Base-by-base conservation (phyloP, 1,140 invertebrate species). In the Apis laboriosa region DNA sequence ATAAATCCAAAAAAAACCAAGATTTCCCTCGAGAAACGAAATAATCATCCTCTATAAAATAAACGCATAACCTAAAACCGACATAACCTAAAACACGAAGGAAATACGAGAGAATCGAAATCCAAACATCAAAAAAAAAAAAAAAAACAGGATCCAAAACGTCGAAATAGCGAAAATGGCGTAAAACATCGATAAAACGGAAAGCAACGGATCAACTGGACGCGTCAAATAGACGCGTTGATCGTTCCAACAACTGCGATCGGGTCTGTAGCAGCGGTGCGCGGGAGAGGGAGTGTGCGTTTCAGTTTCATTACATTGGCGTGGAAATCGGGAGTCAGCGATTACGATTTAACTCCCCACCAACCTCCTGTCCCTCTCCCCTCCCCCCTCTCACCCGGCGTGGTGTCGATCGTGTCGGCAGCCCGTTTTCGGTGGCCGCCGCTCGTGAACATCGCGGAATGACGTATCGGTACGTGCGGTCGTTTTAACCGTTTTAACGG, bases 401-500 rank as follows among this genome's bases (percentile, higher is more conserved):
- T 7, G 79, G 72, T 70, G 88, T 71, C 84, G 85, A 88, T 86
- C 83, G 86, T 87, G 88, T 84, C 85, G 86, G 73, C 84, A 77
- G 84, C 68, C 82, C 87, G 63, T 82, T 82, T 75, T 70, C 83
- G 81, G 51, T 64, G 80, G 75, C 28, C 77, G 67, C 56, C 78
- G 77, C 66, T 85, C 77, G 84, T 81, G 88, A 85, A 86, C 83
- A 83, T 86, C 84, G 85, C 78, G 80, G 89, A 90, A 92, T 92
- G 92, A 92, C 91, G 91, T 91, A 92, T 92, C 90, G 92, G 90
- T 90, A 43, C 89, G 89, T 90, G 91, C 83, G 92, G 90, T 93
- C 90, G 90, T 92, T 92, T 92, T 83, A 91, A 90, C 89, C 90
- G 84, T 86, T 92, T 92, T 92, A 91, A 92, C 91, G 92, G 79